Evolutionary conservation across 2,888 invertebrate species (phyloP), one percentile per base, ranked within the genome.

Genomic region (Serripes groenlandicus): DNA sequence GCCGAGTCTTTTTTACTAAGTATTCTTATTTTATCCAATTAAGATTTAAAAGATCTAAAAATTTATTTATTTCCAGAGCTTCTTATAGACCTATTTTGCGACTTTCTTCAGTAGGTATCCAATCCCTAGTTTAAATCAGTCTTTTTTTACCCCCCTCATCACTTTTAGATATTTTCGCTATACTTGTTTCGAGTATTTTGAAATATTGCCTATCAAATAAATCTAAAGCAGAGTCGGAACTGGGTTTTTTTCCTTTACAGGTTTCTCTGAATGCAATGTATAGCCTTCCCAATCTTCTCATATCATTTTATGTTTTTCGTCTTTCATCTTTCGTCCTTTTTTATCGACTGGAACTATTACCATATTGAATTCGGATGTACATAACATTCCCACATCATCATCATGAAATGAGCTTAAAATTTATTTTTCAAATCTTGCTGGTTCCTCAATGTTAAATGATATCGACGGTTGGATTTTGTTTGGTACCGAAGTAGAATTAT

Each of bases 101-200:
- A 23, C 37, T 30, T 69, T 69, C n/a, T 69, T 69, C 26, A 69
- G 26, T 21, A 69, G 37, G 30, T 69, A 69, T n/a, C 69, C 69
- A n/a, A 49, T 69, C 21, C 49, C 35, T 69, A 34, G 26, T 49
- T 69, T 15, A 5, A 69, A 35, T 9, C 37, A n/a, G 7, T 15
- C 32, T 69, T 69, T 69, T 18, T 5, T 15, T n/a, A n/a, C n/a
- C n/a, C n/a, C n/a, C n/a, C n/a, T n/a, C n/a, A n/a, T n/a, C n/a
- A 11, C 11, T 60, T 26, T 52, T 30, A 69, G 69, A n/a, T 26
- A 69, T 49, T 35, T 42, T 9, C n/a, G 7, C 26, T 26, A 69
- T 69, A n/a, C n/a, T n/a, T 35, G n/a, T 28, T 26, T 49, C 49
- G 7, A 49, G 37, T 21, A 42, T 26, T 42, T 34, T 35, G 30